Percentiles rank a stretch among this genome's conserved stretches.
Conservation (phyloP, 1,140 invertebrate species). For the Papilio dardanus region DNA sequence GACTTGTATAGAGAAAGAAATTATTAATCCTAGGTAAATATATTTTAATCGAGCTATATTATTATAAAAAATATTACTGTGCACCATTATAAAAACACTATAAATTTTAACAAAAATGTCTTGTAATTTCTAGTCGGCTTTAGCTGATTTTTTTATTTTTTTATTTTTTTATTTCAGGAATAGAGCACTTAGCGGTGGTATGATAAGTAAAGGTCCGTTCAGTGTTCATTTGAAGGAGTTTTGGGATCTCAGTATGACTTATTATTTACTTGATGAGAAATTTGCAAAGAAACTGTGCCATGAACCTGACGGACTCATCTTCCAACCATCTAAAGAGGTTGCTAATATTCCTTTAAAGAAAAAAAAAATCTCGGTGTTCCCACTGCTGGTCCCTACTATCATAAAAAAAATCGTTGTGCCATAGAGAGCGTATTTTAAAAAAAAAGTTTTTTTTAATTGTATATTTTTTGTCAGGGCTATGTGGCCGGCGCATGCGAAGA, state of each 20-base stretch:
- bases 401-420: too few relatives aligned
- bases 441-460: background rate
- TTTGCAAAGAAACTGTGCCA: conserved; percentile 94
- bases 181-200: conserved; percentile 88
- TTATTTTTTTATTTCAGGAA: conserved; percentile 80
- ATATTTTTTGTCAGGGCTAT: conserved; percentile 90
- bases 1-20: conserved; percentile 89
- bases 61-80: too few relatives aligned
- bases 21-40: conserved; percentile 81
- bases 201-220: conserved; percentile 92
- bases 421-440: too few relatives aligned
- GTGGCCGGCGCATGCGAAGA: conserved; percentile 90
- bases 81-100: too few relatives aligned
- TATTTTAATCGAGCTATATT: background rate
- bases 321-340: conserved; percentile 94
- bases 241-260: conserved; percentile 89
- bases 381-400: too few relatives aligned
- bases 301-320: conserved; percentile 99
- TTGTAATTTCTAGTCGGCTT: too few relatives aligned
- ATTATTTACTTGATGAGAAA: conserved; percentile 90
- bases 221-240: conserved; percentile 94
- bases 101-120: too few relatives aligned
- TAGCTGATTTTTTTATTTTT: too few relatives aligned
- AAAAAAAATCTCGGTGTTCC: too few relatives aligned
- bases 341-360: background rate